Evolutionary conservation across 92 coral and sea anemone genomes (phyloP).

Genomic region (Bergia sp.): DNA sequence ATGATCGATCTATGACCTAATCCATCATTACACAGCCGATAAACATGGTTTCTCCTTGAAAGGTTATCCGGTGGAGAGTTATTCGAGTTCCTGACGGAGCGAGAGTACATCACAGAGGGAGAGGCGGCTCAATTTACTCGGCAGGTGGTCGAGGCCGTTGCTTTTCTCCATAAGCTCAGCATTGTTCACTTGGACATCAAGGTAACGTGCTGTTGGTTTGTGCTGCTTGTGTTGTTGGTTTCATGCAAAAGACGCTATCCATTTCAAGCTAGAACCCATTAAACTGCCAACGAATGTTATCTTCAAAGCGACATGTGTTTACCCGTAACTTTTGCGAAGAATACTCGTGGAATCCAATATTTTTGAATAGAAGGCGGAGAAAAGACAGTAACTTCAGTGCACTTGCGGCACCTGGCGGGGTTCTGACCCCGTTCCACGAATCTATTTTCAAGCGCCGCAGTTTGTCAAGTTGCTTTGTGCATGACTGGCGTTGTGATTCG

Average conservation of each 20-base stretch:
- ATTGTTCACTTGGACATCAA: conserved; percentile 93
- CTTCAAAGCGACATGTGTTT: neutral
- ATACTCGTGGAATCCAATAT: neutral
- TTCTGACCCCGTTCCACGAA: neutral
- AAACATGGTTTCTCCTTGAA: conserved; percentile 10
- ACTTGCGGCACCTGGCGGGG: neutral
- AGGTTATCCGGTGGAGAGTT: conserved; percentile 96
- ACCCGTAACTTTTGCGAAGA: neutral
- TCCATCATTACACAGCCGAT: neutral
- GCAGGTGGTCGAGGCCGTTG: conserved; percentile 83
- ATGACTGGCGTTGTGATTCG: neutral
- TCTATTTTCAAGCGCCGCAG: neutral
- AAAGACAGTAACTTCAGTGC: neutral
- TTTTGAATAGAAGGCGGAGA: neutral
- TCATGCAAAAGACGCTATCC: neutral
- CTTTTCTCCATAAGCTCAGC: conserved; percentile 73
- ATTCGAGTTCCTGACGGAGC: conserved; percentile 86
- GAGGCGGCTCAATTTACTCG: conserved; percentile 85
- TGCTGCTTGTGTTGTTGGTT: conserved; percentile 4
- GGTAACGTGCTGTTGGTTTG: conserved; percentile 53
- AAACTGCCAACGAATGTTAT: neutral
- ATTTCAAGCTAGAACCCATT: neutral
- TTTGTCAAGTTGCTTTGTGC: neutral
- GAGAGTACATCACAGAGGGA: conserved; percentile 85
- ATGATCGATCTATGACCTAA: neutral